Percentiles rank a stretch among this genome's conserved stretches.
phyloP scores from a whole-genome alignment of 92 coral and sea anemone genomes.

The Virgularia gustaviana region DNA sequence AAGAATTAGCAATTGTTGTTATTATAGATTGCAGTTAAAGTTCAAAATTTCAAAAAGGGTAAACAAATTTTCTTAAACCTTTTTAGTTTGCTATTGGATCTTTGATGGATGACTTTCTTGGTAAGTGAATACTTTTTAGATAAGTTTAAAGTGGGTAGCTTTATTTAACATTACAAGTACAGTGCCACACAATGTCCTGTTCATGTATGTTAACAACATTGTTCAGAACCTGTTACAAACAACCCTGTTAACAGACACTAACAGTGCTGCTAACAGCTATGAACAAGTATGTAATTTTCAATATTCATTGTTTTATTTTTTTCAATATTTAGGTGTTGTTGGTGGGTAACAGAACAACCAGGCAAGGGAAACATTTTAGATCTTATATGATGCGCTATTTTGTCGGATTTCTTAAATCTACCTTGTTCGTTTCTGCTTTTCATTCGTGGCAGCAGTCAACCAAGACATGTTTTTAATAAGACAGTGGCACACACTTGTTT shows the following conservation, averaged over 20 bases:
- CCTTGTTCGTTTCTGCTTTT: too few relatives aligned
- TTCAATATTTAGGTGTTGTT: constrained; percentile 21
- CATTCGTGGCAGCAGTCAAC: too few relatives aligned
- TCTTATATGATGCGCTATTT: neutral
- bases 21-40: neutral
- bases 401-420: too few relatives aligned
- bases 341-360: neutral
- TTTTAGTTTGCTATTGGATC: constrained; percentile 98
- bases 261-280: too few relatives aligned
- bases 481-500: too few relatives aligned
- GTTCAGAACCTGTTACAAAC: too few relatives aligned
- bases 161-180: neutral
- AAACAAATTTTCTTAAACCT: neutral
- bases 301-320: neutral
- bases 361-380: neutral
- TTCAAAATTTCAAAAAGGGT: neutral
- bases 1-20: neutral
- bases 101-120: constrained; percentile 93
- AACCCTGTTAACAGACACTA: too few relatives aligned
- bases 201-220: neutral
- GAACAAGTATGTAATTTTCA: too few relatives aligned
- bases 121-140: constrained; percentile 42
- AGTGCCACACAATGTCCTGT: too few relatives aligned
- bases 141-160: neutral
- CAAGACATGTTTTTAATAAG: too few relatives aligned